Evolutionary conservation across 92 coral and sea anemone species (phyloP).

Genomic region (Chrysogorgia sp.): DNA sequence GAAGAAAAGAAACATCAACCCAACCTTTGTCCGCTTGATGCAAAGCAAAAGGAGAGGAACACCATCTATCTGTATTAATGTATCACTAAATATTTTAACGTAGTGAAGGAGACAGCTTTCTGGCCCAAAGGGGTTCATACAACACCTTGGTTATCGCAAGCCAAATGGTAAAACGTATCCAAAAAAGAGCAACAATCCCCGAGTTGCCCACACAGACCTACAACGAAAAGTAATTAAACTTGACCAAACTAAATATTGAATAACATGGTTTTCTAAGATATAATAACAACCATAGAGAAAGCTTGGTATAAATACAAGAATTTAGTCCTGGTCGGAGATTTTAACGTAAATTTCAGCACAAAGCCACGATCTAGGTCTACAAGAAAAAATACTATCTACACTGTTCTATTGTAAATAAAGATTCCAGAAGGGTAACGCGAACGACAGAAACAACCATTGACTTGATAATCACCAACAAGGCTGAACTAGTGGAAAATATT

Average conservation of each 20-base stretch:
- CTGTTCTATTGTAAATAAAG: too few species aligned
- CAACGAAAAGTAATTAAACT: neutral
- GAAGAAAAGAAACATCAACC: constrained; percentile 5
- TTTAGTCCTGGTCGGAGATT: too few species aligned
- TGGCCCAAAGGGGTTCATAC: neutral
- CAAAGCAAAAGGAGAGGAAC: constrained; percentile 16
- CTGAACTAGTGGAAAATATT: too few species aligned
- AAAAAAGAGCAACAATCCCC: neutral
- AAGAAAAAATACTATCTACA: too few species aligned
- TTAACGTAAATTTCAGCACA: too few species aligned
- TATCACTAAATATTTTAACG: neutral
- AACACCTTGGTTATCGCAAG: neutral
- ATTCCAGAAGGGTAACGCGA: too few species aligned
- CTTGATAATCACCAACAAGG: too few species aligned
- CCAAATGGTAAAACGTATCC: constrained; percentile 7
- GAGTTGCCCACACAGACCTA: neutral
- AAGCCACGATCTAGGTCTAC: too few species aligned
- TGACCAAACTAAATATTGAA: neutral
- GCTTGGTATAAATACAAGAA: too few species aligned
- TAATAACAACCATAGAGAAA: too few species aligned
- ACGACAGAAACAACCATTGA: too few species aligned
- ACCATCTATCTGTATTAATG: neutral
- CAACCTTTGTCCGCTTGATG: constrained; percentile 4
- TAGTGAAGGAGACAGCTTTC: constrained; percentile 7
- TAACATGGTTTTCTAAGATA: too few species aligned